A percentile compares a stretch with the other conserved stretches of the same genome.
Conservation (phyloP, 2,888 invertebrate genomes). For the Ornithoptera priamus region DNA sequence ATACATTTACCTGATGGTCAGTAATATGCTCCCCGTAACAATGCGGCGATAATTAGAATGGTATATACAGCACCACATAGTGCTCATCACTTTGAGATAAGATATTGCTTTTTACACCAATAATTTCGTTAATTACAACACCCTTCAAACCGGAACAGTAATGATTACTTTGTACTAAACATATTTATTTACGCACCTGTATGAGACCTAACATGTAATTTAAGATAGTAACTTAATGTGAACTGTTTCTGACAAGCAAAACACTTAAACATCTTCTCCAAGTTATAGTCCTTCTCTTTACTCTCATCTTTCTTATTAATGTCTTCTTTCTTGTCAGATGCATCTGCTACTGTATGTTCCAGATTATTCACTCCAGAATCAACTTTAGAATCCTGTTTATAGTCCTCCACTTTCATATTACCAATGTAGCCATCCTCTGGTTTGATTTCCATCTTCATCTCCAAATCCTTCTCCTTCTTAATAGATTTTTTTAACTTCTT, state of each 20-base stretch:
- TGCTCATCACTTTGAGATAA: too few relatives aligned
- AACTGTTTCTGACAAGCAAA: slow-evolving; percentile 71
- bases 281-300: slow-evolving; percentile 41
- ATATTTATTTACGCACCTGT: slow-evolving; percentile 50
- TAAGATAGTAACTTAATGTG: slow-evolving; percentile 66
- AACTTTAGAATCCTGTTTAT: slow-evolving; percentile 17
- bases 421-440: slow-evolving; percentile 72
- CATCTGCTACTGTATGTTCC: background rate
- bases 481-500: slow-evolving; percentile 48
- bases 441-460: slow-evolving; percentile 57
- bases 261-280: slow-evolving; percentile 70
- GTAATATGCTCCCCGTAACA: too few relatives aligned
- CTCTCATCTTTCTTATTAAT: slow-evolving; percentile 17
- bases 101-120: too few relatives aligned
- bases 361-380: slow-evolving; percentile 19
- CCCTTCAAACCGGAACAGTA: too few relatives aligned
- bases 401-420: slow-evolving; percentile 52
- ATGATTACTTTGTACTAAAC: too few relatives aligned
- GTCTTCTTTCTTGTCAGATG: background rate
- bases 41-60: too few relatives aligned
- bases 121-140: too few relatives aligned
- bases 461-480: slow-evolving; percentile 40
- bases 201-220: slow-evolving; percentile 69
- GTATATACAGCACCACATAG: too few relatives aligned
- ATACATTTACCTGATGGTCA: too few relatives aligned